Evolutionary conservation across 1,140 invertebrate genomes (phyloP).

Genomic region (Acromyrmex charruanus): DNA sequence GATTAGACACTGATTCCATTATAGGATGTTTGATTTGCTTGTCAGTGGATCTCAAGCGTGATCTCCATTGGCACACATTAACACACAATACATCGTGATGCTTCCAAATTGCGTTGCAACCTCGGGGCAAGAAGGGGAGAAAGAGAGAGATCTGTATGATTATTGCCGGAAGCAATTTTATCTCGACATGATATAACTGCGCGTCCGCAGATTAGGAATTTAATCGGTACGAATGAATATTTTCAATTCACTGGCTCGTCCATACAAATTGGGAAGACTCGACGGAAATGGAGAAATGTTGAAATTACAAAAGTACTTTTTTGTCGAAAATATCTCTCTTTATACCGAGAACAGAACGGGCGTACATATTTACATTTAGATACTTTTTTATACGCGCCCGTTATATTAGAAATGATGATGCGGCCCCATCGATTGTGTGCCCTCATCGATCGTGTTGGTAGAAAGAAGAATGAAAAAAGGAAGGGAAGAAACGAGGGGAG

Average conservation of each 20-base stretch:
- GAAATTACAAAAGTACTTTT: background rate
- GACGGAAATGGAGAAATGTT: background rate
- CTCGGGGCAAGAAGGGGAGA: background rate
- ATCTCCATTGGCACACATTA: slow-evolving; percentile 48
- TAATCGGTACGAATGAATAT: slow-evolving; percentile 22
- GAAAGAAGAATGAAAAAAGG: background rate
- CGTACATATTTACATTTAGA: slow-evolving; percentile 34
- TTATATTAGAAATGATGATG: slow-evolving; percentile 13
- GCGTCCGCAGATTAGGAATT: slow-evolving; percentile 26
- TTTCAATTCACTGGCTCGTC: slow-evolving; percentile 3
- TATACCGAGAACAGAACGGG: background rate
- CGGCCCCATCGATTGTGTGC: slow-evolving; percentile 4
- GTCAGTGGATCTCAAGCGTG: slow-evolving; percentile 18
- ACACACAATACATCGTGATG: slow-evolving; percentile 25
- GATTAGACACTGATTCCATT: slow-evolving; percentile 59
- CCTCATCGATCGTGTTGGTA: background rate
- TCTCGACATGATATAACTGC: slow-evolving; percentile 10
- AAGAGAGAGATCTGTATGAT: background rate
- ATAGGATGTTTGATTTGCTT: slow-evolving; percentile 50
- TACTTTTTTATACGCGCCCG: slow-evolving; percentile 30
- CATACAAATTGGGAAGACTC: background rate
- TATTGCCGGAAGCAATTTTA: slow-evolving; percentile 26
- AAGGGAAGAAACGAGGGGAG: background rate
- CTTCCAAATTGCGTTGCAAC: slow-evolving; percentile 15
- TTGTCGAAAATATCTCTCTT: slow-evolving; percentile 11